Evolutionary conservation across 2,113 vertebrate species (phyloP).

Genomic region (Cyprinodon brontotheroides): DNA sequence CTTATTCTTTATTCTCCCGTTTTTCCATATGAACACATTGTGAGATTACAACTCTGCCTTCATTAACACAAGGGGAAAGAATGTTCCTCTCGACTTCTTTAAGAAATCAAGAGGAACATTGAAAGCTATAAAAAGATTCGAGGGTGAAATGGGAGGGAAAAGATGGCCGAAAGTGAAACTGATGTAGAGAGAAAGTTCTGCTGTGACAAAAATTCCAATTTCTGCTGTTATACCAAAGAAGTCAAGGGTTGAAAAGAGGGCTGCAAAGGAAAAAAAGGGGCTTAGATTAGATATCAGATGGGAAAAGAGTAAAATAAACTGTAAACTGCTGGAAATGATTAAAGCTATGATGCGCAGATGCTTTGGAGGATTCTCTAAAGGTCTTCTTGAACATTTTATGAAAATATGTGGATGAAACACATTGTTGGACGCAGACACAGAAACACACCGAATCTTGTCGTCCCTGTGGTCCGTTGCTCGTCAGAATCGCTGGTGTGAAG

Average conservation of each 20-base stretch:
- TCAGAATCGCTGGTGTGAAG: slow-evolving; percentile 72
- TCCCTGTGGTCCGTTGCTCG: slow-evolving; percentile 62
- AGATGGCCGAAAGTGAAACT: slow-evolving; percentile 13
- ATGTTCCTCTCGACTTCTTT: slow-evolving; percentile 5
- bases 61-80: not conserved
- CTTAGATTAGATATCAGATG: slow-evolving; percentile 8
- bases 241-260: slow-evolving; percentile 8
- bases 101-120: slow-evolving; percentile 12
- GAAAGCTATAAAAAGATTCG: slow-evolving; percentile 58
- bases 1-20: not conserved
- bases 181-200: not conserved
- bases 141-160: slow-evolving; percentile 25
- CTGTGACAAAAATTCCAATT: slow-evolving; percentile 20
- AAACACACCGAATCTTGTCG: slow-evolving; percentile 24
- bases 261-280: not conserved
- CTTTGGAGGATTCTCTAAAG: slow-evolving; percentile 52
- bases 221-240: slow-evolving; percentile 1
- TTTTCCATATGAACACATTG: not conserved
- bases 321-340: slow-evolving; percentile 16
- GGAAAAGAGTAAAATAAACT: not conserved
- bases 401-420: slow-evolving; percentile 24
- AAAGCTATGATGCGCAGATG: slow-evolving; percentile 43
- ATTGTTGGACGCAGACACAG: slow-evolving; percentile 20
- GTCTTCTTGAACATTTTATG: slow-evolving; percentile 15
- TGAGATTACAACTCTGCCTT: slow-evolving; percentile 1